Conservation (phyloP, 2,888 invertebrate species). For the Physocephala rufipes region DNA sequence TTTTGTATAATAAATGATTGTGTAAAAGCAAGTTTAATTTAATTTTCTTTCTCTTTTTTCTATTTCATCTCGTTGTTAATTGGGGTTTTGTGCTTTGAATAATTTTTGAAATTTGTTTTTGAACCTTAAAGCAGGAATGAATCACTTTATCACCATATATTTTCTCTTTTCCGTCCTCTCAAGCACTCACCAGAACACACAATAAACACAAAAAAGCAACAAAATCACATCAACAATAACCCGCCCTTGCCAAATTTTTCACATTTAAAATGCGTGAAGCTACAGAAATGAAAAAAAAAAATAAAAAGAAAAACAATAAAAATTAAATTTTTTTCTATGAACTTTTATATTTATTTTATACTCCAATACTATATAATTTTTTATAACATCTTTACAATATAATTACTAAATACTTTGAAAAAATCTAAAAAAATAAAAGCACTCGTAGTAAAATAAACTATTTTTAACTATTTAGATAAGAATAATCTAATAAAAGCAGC, state of each 20-base stretch:
- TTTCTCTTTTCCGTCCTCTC: too few species aligned
- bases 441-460: neutral
- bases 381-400: conserved; percentile 10
- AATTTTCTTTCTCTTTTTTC: neutral
- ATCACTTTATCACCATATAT: too few species aligned
- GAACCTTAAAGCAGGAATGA: too few species aligned
- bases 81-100: neutral
- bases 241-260: conserved; percentile 25
- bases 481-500: neutral
- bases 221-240: too few species aligned
- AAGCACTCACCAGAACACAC: too few species aligned
- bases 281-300: conserved; percentile 37
- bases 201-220: too few species aligned
- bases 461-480: neutral
- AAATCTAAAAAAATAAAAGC: neutral
- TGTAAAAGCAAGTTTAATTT: neutral
- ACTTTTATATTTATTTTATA: conserved; percentile 33
- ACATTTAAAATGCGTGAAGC: conserved; percentile 16
- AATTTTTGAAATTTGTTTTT: too few species aligned
- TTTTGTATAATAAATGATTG: neutral
- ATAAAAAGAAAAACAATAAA: conserved; percentile 34
- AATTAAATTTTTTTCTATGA: conserved; percentile 24
- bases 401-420: neutral
- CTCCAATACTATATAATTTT: conserved; percentile 27
- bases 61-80: neutral